Evolutionary conservation across 1,140 invertebrate species (phyloP), one percentile per base, ranked within the genome.

Genomic region (Cherax quadricarinatus): DNA sequence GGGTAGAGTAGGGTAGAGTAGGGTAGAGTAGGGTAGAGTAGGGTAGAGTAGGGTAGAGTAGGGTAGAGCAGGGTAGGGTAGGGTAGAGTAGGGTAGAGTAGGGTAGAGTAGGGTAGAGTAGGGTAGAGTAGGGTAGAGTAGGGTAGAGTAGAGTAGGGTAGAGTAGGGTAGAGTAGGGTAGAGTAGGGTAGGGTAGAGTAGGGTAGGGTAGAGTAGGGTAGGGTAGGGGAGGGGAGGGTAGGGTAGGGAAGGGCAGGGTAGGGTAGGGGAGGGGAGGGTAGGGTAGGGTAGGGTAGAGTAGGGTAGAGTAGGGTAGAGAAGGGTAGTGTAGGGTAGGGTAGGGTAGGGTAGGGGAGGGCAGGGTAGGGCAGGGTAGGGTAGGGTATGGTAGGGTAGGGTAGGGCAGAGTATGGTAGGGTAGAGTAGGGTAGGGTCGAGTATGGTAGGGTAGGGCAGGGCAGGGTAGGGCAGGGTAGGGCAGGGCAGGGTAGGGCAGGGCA

Each of bases 51-150:
- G 53, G 48, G 78, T 79, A 41, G 78, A 14, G 78, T 79, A 30
- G 78, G 78, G 78, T 79, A 79, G 48, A 24, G 78, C 30, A 79
- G 78, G 78, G 78, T 79, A 79, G 48, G 78, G 78, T 49, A 79
- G 18, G 78, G 78, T 79, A 79, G 78, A 24, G 78, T 79, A 79
- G 18, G 78, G 78, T 49, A 79, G 48, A 24, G 78, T 79, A 79
- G 78, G 78, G 78, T 79, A 79, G 48, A 24, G 78, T 10, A 79
- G 78, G 78, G 78, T 79, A 79, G 78, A 24, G 78, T 79, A 79
- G 78, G 78, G 78, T 10, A 79, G 48, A 24, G 78, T 79, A 79
- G 78, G 78, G 78, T 14, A 79, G 48, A 24, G 78, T 49, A 79
- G 78, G 24, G 24, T 14, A 79, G 78, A 3, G 21, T 79, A 79